Evolutionary conservation across 2,888 invertebrate species (phyloP).

Genomic region (Netelia fuscicornis): DNA sequence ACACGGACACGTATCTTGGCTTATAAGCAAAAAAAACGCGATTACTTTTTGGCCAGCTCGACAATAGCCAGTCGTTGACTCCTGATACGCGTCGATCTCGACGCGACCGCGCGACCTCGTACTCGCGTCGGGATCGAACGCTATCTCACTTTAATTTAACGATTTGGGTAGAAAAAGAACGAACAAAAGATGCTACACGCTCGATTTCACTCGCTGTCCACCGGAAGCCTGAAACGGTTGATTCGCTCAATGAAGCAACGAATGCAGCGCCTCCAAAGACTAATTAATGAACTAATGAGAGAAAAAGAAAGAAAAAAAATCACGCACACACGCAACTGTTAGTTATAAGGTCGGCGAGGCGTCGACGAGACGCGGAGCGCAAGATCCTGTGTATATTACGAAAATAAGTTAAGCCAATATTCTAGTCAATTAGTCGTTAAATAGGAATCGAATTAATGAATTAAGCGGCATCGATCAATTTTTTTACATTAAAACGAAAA

Average conservation of each 20-base stretch:
- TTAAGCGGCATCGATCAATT: slow-evolving; percentile 52
- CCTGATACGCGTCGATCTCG: slow-evolving; percentile 49
- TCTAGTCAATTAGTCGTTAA: slow-evolving; percentile 81
- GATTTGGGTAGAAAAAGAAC: not conserved
- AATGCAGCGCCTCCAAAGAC: slow-evolving; percentile 84
- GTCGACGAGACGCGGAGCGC: slow-evolving; percentile 41
- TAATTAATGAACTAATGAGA: slow-evolving; percentile 76
- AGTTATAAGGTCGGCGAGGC: slow-evolving; percentile 25
- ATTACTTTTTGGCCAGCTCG: not conserved
- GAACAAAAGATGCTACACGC: not conserved
- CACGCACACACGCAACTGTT: slow-evolving; percentile 18
- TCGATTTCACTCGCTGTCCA: slow-evolving; percentile 69
- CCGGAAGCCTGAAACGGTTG: slow-evolving; percentile 83
- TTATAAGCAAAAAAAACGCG: not conserved
- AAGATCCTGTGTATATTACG: slow-evolving; percentile 74
- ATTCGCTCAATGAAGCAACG: slow-evolving; percentile 76
- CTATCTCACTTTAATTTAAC: not conserved
- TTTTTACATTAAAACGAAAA: slow-evolving; percentile 62
- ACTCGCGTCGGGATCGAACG: slow-evolving; percentile 54
- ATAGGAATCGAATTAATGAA: slow-evolving; percentile 65
- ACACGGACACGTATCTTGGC: not conserved
- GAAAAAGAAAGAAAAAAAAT: not conserved
- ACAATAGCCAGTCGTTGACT: not conserved
- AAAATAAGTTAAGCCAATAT: slow-evolving; percentile 74
- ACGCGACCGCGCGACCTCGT: slow-evolving; percentile 50